Evolutionary conservation across 2,888 invertebrate species (phyloP).

Genomic region (Idaea straminata): DNA sequence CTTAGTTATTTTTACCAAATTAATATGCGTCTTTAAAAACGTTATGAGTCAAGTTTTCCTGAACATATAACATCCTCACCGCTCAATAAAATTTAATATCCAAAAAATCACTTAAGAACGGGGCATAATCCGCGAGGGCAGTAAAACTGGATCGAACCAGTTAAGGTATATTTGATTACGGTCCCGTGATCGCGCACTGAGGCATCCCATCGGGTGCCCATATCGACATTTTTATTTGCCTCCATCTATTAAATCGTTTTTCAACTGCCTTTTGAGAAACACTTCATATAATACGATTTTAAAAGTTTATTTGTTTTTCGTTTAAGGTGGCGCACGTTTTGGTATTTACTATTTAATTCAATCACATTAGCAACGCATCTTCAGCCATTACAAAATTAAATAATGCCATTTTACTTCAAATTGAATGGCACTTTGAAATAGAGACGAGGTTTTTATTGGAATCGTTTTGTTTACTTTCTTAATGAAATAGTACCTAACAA

Average conservation of each 20-base stretch:
- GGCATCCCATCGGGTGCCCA: constrained; percentile 46
- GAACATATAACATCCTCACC: background rate
- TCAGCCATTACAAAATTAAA: constrained; percentile 4
- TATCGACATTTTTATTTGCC: constrained; percentile 63
- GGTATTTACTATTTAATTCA: constrained; percentile 14
- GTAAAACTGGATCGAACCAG: constrained; percentile 54
- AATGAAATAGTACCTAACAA: too few relatives aligned
- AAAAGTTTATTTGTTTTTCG: constrained; percentile 41
- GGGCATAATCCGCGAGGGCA: constrained; percentile 51
- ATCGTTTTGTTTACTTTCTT: too few relatives aligned
- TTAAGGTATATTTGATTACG: constrained; percentile 74
- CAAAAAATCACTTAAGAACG: constrained; percentile 52
- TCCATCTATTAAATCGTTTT: constrained; percentile 65
- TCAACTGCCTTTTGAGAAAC: constrained; percentile 51
- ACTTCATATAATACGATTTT: constrained; percentile 43
- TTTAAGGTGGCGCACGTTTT: constrained; percentile 14
- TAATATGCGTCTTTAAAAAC: background rate
- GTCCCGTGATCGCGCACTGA: constrained; percentile 41
- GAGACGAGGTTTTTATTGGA: background rate
- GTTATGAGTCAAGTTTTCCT: background rate
- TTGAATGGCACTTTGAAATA: background rate
- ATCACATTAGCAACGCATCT: constrained; percentile 13
- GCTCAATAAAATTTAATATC: constrained; percentile 20
- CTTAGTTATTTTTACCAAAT: too few relatives aligned
- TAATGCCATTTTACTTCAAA: background rate